Evolutionary conservation across 92 coral and sea anemone genomes (phyloP).

Genomic region (Phymanthus crucifer): DNA sequence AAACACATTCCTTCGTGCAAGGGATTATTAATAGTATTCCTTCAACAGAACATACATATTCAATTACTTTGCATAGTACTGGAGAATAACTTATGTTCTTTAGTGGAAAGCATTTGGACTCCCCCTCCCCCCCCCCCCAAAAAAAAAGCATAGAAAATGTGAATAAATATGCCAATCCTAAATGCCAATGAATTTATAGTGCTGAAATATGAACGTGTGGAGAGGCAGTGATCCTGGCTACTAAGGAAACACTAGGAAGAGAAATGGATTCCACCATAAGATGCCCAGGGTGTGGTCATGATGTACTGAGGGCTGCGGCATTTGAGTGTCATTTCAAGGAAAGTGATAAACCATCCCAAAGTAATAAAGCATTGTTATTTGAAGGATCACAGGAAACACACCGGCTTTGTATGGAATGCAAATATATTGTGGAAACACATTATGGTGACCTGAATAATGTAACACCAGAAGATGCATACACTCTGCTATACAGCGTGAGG

Average conservation of each 20-base stretch:
- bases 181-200: too few relatives aligned
- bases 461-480: slow-evolving; percentile 79
- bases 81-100: too few relatives aligned
- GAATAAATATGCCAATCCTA: too few relatives aligned
- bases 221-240: too few relatives aligned
- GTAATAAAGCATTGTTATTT: slow-evolving; percentile 36
- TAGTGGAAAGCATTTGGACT: too few relatives aligned
- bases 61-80: too few relatives aligned
- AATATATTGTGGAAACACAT: slow-evolving; percentile 81
- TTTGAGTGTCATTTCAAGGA: slow-evolving; percentile 75
- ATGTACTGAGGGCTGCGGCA: slow-evolving; percentile 78
- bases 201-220: too few relatives aligned
- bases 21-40: too few relatives aligned
- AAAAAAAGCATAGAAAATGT: too few relatives aligned
- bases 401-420: slow-evolving; percentile 89
- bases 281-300: slow-evolving; percentile 87
- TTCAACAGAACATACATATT: too few relatives aligned
- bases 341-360: slow-evolving; percentile 31
- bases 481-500: slow-evolving; percentile 69
- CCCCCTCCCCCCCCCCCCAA: neutral
- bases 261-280: slow-evolving; percentile 60
- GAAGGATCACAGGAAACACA: slow-evolving; percentile 65
- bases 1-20: too few relatives aligned
- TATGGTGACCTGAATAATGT: slow-evolving; percentile 69
- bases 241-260: slow-evolving; percentile 11